A percentile compares a stretch with the other conserved stretches of the same genome.
phyloP scores from a whole-genome alignment of 2,113 vertebrate genomes.

The Spheniscus mendiculus region DNA sequence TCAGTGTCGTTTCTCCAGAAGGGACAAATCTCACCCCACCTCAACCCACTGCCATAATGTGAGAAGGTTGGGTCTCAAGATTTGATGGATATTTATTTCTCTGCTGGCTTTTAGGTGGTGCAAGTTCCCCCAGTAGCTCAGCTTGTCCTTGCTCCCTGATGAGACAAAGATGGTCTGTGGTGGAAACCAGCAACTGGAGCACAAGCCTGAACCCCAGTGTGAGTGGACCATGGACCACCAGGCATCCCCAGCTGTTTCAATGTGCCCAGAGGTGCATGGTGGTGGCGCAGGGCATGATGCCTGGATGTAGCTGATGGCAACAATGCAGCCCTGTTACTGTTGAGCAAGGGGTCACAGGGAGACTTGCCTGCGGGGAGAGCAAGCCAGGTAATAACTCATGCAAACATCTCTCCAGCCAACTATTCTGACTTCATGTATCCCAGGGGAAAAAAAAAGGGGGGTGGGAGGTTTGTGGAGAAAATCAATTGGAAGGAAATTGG shows the following conservation, averaged over 20 bases:
- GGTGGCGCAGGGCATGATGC: rapidly evolving
- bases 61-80: background rate
- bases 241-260: background rate
- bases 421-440: background rate
- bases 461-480: background rate
- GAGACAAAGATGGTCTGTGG: background rate
- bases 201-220: rapidly evolving
- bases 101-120: background rate
- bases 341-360: too few relatives aligned
- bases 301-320: background rate
- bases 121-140: background rate
- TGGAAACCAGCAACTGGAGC: background rate
- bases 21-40: background rate
- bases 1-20: background rate
- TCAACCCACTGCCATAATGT: background rate
- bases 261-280: background rate
- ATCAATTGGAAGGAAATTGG: background rate
- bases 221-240: background rate
- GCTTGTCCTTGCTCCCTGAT: background rate
- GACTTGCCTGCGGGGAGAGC: background rate
- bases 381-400: background rate
- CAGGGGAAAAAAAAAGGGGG: too few relatives aligned
- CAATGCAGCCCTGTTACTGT: background rate
- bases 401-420: background rate
- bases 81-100: background rate